Percentiles rank a stretch among this genome's conserved stretches.
phyloP scores from a whole-genome alignment of 2,113 vertebrate genomes.

The Climacteris rufus region DNA sequence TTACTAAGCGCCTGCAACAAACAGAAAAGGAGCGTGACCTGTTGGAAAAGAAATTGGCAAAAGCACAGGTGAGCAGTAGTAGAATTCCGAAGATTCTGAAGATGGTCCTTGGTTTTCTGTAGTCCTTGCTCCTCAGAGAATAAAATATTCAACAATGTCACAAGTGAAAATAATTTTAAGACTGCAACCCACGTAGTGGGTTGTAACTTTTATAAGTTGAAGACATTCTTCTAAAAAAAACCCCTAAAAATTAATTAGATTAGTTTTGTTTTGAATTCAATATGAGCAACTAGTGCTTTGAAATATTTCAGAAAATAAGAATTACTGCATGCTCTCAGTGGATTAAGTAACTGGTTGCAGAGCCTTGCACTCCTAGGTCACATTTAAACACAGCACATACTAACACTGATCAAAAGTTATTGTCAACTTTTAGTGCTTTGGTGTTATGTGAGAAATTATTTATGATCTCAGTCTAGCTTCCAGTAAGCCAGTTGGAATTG shows the following conservation, averaged over 20 bases:
- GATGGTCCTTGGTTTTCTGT: background rate
- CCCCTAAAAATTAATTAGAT: background rate
- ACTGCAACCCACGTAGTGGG: background rate
- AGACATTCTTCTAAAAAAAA: background rate
- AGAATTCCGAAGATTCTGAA: background rate
- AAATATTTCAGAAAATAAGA: background rate
- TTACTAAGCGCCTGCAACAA: conserved; percentile 85
- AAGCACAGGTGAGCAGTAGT: conserved; percentile 78
- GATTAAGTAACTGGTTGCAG: background rate
- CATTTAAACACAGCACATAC: background rate
- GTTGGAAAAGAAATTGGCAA: conserved; percentile 85
- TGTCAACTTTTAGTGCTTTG: background rate
- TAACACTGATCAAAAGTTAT: background rate
- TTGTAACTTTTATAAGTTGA: background rate
- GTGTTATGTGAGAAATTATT: background rate
- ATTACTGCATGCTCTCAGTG: background rate
- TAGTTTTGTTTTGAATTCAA: background rate
- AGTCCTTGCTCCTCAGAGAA: background rate
- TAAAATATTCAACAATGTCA: background rate
- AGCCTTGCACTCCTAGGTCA: background rate
- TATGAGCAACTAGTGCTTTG: background rate
- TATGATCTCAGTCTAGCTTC: background rate
- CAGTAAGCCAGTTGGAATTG: background rate
- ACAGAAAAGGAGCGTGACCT: conserved; percentile 82
- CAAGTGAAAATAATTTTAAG: background rate